Evolutionary conservation across 2,113 vertebrate genomes (phyloP).

Genomic region (Centropristis striata): DNA sequence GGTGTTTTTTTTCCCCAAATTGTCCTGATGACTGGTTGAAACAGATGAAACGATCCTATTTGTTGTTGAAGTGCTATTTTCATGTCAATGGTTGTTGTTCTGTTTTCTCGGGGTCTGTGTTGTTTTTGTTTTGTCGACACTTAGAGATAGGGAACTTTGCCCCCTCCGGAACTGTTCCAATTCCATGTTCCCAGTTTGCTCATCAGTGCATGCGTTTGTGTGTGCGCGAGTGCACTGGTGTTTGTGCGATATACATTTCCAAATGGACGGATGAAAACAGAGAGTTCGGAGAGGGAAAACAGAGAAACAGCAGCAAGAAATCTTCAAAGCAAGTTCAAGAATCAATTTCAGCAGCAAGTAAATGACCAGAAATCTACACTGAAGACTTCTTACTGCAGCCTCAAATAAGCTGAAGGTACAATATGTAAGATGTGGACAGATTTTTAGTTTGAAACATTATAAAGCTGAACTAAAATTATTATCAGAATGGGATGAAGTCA

Average conservation of each 20-base stretch:
- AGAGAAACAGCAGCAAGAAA: background rate
- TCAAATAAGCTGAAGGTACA: background rate
- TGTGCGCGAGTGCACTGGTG: background rate
- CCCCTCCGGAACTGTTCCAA: slow-evolving; percentile 67
- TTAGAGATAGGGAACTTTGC: slow-evolving; percentile 55
- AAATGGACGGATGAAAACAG: slow-evolving; percentile 22
- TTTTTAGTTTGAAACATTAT: no score
- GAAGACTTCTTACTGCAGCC: background rate
- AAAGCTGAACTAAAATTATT: no score
- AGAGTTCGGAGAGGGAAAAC: slow-evolving; percentile 5
- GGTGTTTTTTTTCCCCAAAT: slow-evolving; percentile 37
- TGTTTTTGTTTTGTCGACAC: slow-evolving; percentile 68
- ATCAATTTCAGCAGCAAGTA: background rate
- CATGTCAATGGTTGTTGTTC: slow-evolving; percentile 42
- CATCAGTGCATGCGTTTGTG: slow-evolving; percentile 22
- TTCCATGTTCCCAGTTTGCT: slow-evolving; percentile 55
- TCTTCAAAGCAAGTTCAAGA: slow-evolving; percentile 16
- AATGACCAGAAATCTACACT: no score
- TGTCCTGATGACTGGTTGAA: slow-evolving; percentile 44
- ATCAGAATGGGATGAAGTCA: no score
- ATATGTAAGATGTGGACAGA: no score
- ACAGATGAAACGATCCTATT: slow-evolving; percentile 54
- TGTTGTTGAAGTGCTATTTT: slow-evolving; percentile 54
- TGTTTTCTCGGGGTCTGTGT: slow-evolving; percentile 50
- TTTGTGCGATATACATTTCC: slow-evolving; percentile 25